Conservation (phyloP, 2,888 invertebrate species). For the Hofmannophila pseudospretella region DNA sequence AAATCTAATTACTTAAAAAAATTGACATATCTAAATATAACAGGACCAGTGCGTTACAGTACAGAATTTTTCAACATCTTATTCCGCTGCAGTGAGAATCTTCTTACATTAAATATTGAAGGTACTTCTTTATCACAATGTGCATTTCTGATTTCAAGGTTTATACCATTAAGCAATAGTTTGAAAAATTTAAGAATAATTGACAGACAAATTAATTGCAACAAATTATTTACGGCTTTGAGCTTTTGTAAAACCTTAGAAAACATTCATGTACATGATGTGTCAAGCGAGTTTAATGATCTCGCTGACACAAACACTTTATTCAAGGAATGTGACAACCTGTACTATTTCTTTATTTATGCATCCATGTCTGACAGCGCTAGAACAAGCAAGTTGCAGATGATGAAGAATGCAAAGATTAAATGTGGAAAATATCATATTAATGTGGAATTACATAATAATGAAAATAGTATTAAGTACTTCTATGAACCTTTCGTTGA, state of each 20-base stretch:
- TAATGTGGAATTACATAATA: slow-evolving; percentile 27
- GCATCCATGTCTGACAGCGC: slow-evolving; percentile 27
- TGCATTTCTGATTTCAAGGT: slow-evolving; percentile 28
- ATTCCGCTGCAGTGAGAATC: slow-evolving; percentile 42
- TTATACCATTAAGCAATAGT: slow-evolving; percentile 34
- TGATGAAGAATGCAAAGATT: slow-evolving; percentile 36
- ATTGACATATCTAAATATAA: slow-evolving; percentile 51
- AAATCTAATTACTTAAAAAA: slow-evolving; percentile 43
- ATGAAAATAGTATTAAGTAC: slow-evolving; percentile 19
- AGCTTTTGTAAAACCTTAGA: slow-evolving; percentile 47
- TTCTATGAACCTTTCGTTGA: slow-evolving; percentile 42
- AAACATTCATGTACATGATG: slow-evolving; percentile 48
- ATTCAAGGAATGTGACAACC: slow-evolving; percentile 42
- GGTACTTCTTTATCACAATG: slow-evolving; percentile 29
- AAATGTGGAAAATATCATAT: slow-evolving; percentile 30
- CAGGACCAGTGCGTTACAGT: slow-evolving; percentile 36
- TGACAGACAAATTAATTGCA: slow-evolving; percentile 43
- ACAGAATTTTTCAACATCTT: slow-evolving; percentile 49
- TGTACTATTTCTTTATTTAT: slow-evolving; percentile 45
- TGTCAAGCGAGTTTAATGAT: slow-evolving; percentile 21
- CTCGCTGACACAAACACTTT: slow-evolving; percentile 35
- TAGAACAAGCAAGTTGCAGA: slow-evolving; percentile 23
- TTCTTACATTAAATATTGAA: slow-evolving; percentile 47
- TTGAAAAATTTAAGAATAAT: slow-evolving; percentile 51
- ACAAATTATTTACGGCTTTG: slow-evolving; percentile 38